Evolutionary conservation across 2,797 vertebrate species (phyloP).

Genomic region (Petrocephalus sullivani): DNA sequence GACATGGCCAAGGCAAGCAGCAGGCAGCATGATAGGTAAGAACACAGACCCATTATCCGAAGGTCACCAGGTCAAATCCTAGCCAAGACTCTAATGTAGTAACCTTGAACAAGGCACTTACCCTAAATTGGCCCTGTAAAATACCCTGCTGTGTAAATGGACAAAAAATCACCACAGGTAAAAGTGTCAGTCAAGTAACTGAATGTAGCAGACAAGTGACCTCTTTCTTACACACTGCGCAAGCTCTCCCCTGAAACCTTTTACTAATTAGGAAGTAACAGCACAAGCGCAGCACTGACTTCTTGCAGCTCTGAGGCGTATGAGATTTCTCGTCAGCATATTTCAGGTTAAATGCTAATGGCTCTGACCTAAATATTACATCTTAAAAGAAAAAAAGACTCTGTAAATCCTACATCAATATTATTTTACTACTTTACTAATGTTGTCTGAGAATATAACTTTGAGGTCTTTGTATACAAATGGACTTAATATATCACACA

Average conservation of each 20-base stretch:
- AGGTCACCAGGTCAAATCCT: neutral
- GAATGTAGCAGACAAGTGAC: neutral
- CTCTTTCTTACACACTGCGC: neutral
- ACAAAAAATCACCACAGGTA: neutral
- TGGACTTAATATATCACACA: neutral
- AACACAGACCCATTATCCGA: neutral
- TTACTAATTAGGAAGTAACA: neutral
- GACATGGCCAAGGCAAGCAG: neutral
- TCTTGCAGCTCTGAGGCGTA: neutral
- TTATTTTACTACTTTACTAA: slow-evolving; percentile 10
- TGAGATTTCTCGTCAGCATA: neutral
- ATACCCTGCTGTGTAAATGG: slow-evolving; percentile 8
- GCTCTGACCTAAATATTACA: neutral
- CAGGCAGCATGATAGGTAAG: neutral
- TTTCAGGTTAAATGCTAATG: neutral
- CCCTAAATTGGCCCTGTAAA: slow-evolving; percentile 12
- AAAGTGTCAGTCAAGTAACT: neutral
- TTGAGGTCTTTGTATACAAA: slow-evolving; percentile 3
- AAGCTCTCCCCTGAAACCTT: neutral
- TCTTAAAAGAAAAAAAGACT: neutral
- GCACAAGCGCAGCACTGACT: neutral
- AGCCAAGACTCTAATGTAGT: neutral
- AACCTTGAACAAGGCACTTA: slow-evolving; percentile 5
- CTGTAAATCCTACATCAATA: neutral
- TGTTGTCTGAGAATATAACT: neutral